Conservation (phyloP, 1,140 invertebrate genomes). For the Akabosia matsudoensis region DNA sequence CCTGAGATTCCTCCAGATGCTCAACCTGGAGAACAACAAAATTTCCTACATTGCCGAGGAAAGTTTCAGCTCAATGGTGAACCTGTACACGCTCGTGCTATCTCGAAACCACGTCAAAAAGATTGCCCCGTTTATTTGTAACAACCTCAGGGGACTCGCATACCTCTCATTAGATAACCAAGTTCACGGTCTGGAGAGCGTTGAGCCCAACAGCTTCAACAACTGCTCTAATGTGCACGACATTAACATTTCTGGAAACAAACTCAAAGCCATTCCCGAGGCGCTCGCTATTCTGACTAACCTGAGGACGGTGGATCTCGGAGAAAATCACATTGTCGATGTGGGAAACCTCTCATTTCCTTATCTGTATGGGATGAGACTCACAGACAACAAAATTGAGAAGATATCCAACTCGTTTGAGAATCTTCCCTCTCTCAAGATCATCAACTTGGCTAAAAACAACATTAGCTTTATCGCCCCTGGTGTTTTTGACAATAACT, state of each 20-base stretch:
- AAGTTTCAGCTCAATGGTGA: conserved; percentile 75
- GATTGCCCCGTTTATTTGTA: conserved; percentile 54
- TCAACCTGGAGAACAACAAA: conserved; percentile 65
- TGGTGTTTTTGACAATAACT: conserved; percentile 77
- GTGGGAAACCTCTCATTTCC: conserved; percentile 81
- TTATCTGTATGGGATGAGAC: conserved; percentile 74
- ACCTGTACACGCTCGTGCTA: conserved; percentile 78
- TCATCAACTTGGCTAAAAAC: conserved; percentile 63
- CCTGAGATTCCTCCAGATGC: conserved; percentile 61
- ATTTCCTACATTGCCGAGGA: conserved; percentile 75
- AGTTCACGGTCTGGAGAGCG: conserved; percentile 66
- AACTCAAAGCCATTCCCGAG: conserved; percentile 74
- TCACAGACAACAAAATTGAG: conserved; percentile 82
- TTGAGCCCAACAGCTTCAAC: conserved; percentile 73
- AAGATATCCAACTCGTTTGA: no score
- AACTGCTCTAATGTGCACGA: conserved; percentile 82
- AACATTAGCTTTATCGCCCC: conserved; percentile 79
- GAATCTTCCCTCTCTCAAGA: no score
- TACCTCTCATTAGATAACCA: conserved; percentile 81
- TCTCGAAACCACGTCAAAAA: conserved; percentile 78
- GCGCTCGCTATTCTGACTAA: conserved; percentile 74
- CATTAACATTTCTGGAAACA: conserved; percentile 84
- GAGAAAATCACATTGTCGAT: conserved; percentile 72
- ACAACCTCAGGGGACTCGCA: conserved; percentile 50
- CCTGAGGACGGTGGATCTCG: conserved; percentile 80